Base-by-base conservation (phyloP, 2,113 vertebrate species). In the Oreocharis arfaki region DNA sequence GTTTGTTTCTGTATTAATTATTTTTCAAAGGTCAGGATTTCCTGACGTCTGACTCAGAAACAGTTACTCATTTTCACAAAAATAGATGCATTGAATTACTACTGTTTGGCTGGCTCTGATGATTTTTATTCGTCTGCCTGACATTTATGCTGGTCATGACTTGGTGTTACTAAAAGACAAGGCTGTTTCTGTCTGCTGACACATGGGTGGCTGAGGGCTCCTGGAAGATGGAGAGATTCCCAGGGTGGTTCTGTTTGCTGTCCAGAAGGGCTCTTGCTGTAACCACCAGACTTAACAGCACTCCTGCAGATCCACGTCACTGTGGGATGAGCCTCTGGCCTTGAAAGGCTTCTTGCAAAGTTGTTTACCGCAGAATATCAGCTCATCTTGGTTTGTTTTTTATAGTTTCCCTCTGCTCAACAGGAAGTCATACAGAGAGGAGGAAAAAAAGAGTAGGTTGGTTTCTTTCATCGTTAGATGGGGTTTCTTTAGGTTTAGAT, bases 1-100 rank as follows among this genome's bases (percentile, higher is more conserved):
- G 13, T 18, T 57, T 41, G 0, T 17, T 1, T 15, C 2, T 4
- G 1, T 1, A 4, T 20, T 7, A 19, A 3, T 39, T 13, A 8
- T 14, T 42, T 57, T 50, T 13, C 8, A 27, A 61, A 49, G 35
- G 11, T 42, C 16, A 32, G 9, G 13, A 60, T 59, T 50, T 52
- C 4, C 3, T 18, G 7, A 10, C 44, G 35, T 11, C 6, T 84
- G 39, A 17, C 8, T 18, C 16, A 4, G 49, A 41, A 52, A 53
- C 24, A 64, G 6, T 4, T 6, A 5, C 11, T 59, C 7, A 3
- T 32, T 85, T 75, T 22, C 24, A 10, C 10, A 5, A 10, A 69
- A 60, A 7, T 0, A 50, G 30, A 32, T 41, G 3, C 21, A 20
- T 49, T 77, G 63, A 76, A 56, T 65, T 42, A 8, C 47, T 52